phyloP scores from a whole-genome alignment of 2,888 invertebrate species.

The Parnassius mnemosyne region DNA sequence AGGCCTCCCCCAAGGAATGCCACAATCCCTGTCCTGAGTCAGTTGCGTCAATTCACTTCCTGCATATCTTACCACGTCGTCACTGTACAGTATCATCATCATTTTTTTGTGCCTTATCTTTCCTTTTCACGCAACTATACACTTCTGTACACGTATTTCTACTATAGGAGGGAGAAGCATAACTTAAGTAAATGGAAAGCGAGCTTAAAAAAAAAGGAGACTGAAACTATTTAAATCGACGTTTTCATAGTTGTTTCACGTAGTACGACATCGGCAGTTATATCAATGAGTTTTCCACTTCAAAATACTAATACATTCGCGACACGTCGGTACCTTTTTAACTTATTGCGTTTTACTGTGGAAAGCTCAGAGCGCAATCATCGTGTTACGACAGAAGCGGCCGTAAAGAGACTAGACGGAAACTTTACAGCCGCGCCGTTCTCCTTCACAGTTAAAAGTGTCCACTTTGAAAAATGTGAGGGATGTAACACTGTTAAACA shows the following conservation, averaged over 20 bases:
- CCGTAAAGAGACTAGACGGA: slow-evolving; percentile 68
- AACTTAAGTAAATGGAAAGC: no score
- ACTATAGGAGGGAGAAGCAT: no score
- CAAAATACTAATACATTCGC: slow-evolving; percentile 39
- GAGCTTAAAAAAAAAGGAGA: no score
- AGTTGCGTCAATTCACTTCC: no score
- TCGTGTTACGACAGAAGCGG: slow-evolving; percentile 59
- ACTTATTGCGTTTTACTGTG: slow-evolving; percentile 59
- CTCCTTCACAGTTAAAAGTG: slow-evolving; percentile 53
- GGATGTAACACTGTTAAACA: slow-evolving; percentile 23
- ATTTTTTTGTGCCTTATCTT: no score
- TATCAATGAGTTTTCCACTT: slow-evolving; percentile 22
- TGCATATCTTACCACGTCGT: no score
- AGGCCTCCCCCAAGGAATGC: no score
- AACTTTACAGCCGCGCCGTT: slow-evolving; percentile 60
- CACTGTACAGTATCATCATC: no score
- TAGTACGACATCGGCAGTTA: slow-evolving; percentile 20
- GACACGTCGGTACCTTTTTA: slow-evolving; percentile 52
- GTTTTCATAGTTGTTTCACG: slow-evolving; percentile 12
- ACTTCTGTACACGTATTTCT: no score
- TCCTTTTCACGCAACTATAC: no score
- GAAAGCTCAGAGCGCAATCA: slow-evolving; percentile 60
- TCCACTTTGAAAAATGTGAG: slow-evolving; percentile 48
- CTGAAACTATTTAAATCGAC: no score
- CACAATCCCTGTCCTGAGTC: no score